Evolutionary conservation across 2,888 invertebrate species (phyloP).

Genomic region (Neoitamus cyanurus): DNA sequence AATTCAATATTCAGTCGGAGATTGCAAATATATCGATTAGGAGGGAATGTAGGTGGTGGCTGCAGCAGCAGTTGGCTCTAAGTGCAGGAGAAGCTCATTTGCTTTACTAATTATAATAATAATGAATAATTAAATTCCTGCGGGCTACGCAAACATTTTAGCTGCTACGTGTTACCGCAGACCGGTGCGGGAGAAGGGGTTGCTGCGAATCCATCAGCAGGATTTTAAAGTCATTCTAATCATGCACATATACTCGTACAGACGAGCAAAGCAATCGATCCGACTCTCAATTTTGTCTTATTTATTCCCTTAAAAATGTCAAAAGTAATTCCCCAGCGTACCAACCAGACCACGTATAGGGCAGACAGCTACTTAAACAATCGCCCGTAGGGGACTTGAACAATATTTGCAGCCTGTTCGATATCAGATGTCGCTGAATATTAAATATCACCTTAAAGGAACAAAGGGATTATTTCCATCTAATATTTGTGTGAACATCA

Average conservation of each 20-base stretch:
- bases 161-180: neutral
- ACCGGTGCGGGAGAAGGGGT: neutral
- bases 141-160: neutral
- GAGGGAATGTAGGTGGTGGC: neutral
- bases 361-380: neutral
- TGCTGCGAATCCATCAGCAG: neutral
- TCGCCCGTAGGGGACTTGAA: neutral
- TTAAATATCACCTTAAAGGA: neutral
- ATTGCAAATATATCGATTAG: constrained; percentile 1
- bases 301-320: neutral
- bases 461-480: neutral
- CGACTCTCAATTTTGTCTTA: neutral
- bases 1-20: neutral
- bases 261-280: no score
- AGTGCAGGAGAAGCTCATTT: neutral
- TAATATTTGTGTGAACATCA: neutral
- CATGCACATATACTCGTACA: neutral
- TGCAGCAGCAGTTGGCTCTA: neutral
- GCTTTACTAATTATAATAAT: neutral
- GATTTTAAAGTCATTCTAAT: neutral
- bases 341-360: neutral
- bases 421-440: neutral
- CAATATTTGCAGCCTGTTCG: neutral
- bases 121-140: neutral
- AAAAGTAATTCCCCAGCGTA: neutral